Evolutionary conservation across 2,888 invertebrate genomes (phyloP).

Genomic region (Malthinus seriepunctatus): DNA sequence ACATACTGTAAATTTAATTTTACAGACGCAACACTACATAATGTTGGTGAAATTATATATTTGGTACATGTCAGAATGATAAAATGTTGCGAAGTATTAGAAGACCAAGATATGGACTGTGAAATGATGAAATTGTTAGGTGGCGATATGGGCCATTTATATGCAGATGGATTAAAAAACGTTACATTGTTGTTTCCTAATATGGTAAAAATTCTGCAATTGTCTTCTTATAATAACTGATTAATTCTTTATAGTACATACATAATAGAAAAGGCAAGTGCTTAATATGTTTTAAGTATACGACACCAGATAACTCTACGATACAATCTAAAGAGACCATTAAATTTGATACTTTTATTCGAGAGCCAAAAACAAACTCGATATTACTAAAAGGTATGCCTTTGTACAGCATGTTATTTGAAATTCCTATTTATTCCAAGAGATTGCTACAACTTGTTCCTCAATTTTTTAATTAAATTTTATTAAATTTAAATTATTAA

Average conservation of each 20-base stretch:
- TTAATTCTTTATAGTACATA: conserved; percentile 34
- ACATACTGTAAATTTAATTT: not conserved
- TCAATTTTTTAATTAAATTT: too few relatives aligned
- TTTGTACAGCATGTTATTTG: too few relatives aligned
- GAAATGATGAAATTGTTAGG: conserved; percentile 48
- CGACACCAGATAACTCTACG: conserved; percentile 26
- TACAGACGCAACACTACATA: conserved; percentile 37
- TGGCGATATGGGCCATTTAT: conserved; percentile 48
- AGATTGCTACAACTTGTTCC: too few relatives aligned
- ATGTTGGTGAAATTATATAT: conserved; percentile 34
- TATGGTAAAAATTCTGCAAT: conserved; percentile 40
- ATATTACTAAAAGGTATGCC: conserved; percentile 8
- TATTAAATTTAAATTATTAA: too few relatives aligned
- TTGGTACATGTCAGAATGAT: conserved; percentile 44
- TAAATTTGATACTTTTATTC: conserved; percentile 33
- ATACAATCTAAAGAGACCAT: conserved; percentile 36
- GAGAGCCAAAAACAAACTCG: not conserved
- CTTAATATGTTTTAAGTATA: conserved; percentile 36
- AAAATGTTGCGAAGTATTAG: conserved; percentile 46
- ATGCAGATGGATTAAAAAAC: conserved; percentile 42
- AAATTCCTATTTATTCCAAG: too few relatives aligned
- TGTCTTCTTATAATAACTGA: not conserved
- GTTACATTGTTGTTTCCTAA: conserved; percentile 51
- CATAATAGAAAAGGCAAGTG: conserved; percentile 39
- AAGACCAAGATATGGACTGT: conserved; percentile 41